phyloP scores from a whole-genome alignment of 2,888 invertebrate genomes.

The Oeneis ivallda region DNA sequence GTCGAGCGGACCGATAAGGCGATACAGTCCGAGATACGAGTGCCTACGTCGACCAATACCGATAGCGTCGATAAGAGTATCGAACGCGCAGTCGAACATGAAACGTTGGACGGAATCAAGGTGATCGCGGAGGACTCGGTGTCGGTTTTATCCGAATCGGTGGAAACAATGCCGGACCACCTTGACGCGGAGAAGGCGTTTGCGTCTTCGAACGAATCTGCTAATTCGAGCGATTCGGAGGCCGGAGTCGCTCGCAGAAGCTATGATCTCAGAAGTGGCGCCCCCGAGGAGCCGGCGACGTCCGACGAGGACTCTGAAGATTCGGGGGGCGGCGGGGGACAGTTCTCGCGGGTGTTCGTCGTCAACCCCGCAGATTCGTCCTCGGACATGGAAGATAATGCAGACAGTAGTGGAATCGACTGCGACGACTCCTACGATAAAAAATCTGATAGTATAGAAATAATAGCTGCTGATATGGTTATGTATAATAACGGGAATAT shows the following conservation, averaged over 20 bases:
- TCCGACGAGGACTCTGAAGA: slow-evolving; percentile 77
- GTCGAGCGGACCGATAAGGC: slow-evolving; percentile 70
- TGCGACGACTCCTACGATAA: slow-evolving; percentile 84
- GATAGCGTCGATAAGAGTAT: slow-evolving; percentile 70
- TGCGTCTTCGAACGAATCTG: slow-evolving; percentile 78
- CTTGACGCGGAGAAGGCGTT: slow-evolving; percentile 80
- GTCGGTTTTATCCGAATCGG: slow-evolving; percentile 57
- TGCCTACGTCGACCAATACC: slow-evolving; percentile 61
- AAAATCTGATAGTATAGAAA: slow-evolving; percentile 72
- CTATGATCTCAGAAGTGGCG: slow-evolving; percentile 72
- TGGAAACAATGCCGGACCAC: slow-evolving; percentile 71
- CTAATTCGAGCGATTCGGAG: slow-evolving; percentile 71
- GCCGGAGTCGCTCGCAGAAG: slow-evolving; percentile 68
- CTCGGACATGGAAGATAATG: slow-evolving; percentile 82
- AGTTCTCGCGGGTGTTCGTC: slow-evolving; percentile 85
- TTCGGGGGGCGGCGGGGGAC: slow-evolving; percentile 79
- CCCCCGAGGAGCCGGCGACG: slow-evolving; percentile 74
- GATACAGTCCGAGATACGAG: slow-evolving; percentile 68
- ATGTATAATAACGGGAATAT: slow-evolving; percentile 56
- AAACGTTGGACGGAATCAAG: slow-evolving; percentile 67
- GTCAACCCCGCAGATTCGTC: slow-evolving; percentile 84
- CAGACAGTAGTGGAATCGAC: slow-evolving; percentile 82
- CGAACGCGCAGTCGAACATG: slow-evolving; percentile 63
- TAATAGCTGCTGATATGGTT: slow-evolving; percentile 59
- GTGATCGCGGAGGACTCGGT: slow-evolving; percentile 68